Conservation (phyloP, 2,797 vertebrate genomes). For the Acomys russatus region DNA sequence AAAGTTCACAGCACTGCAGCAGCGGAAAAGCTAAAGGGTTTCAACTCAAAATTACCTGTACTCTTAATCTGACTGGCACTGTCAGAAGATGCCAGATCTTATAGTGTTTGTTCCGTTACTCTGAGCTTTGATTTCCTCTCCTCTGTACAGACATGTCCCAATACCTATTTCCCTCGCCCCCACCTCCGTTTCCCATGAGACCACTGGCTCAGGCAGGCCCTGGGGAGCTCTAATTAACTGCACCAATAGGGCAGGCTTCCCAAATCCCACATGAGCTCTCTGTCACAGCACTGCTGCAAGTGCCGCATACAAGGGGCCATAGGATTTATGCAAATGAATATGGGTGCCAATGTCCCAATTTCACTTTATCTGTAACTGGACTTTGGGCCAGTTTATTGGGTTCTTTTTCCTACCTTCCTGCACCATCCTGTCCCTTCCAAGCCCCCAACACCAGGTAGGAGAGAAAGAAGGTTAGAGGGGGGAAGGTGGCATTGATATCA, state of each 20-base stretch:
- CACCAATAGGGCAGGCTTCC: slow-evolving; percentile 82
- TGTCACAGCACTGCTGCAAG: neutral
- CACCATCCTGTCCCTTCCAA: no score
- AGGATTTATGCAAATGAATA: neutral
- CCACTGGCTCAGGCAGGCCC: slow-evolving; percentile 82
- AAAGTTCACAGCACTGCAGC: neutral
- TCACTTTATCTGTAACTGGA: neutral
- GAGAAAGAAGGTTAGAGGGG: no score
- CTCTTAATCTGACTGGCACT: neutral
- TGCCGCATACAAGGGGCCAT: neutral
- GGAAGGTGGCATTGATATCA: no score
- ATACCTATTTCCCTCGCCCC: neutral
- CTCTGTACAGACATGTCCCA: neutral
- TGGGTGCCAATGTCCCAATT: neutral
- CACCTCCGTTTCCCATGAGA: slow-evolving; percentile 82
- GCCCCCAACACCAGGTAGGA: no score
- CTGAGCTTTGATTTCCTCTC: slow-evolving; percentile 39
- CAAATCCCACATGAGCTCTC: slow-evolving; percentile 74
- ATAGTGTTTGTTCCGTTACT: slow-evolving; percentile 11
- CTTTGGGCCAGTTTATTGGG: no score
- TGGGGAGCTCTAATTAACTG: slow-evolving; percentile 85
- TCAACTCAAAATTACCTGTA: neutral
- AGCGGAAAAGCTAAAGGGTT: neutral
- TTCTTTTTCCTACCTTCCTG: no score
- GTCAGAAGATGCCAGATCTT: neutral